Base-by-base conservation (phyloP, 2,888 invertebrate species). In the Brassicogethes aeneus region DNA sequence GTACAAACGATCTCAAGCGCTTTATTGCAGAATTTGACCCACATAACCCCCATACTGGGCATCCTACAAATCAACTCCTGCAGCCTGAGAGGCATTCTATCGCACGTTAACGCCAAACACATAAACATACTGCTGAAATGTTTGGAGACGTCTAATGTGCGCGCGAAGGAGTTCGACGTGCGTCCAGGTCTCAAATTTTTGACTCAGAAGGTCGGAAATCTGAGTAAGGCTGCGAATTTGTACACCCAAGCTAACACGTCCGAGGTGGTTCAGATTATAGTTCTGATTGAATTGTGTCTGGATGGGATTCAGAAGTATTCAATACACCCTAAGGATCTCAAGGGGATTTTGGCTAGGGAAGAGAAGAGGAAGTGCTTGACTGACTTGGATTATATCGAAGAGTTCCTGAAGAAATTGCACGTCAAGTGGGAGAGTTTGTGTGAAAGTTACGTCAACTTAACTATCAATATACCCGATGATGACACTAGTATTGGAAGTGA, bases 101-200 rank as follows among this genome's bases (percentile, higher is more conserved):
- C 62, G 8, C 52, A 70, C 57, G 63, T 85, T 39, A 77, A 74
- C 41, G 72, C 74, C 29, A 67, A 71, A 42, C 82, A 85, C 53
- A 70, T 79, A 2, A 80, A 85, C 53, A 79, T 82, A 40, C 71
- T 92, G 38, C 65, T 91, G 36, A 80, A 82, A 54, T 85, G 86
- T 55, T 72, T 94, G 46, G 85, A 90, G 53, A 75, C 85, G 44
- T 91, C 93, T 2, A 86, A 89, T 59, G 76, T 76, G 39, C 78
- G 88, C 42, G 85, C 93, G 0, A 75, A 83, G 62, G 87, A 88
- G 57, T 94, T 95, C 62, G 94, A 95, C 65, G 76, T 81, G 5
- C 76, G 94, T 17, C 94, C 94, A 0, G 94, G 94, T 0, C 71
- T 95, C 14, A 95, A 95, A 66, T 94, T 95, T 64, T 76, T 95